These are phyloP conservation scores for Hyperoplus immaculatus DNA, from an alignment of 2,797 vertebrate species.

Conservation along the genomic window DNA sequence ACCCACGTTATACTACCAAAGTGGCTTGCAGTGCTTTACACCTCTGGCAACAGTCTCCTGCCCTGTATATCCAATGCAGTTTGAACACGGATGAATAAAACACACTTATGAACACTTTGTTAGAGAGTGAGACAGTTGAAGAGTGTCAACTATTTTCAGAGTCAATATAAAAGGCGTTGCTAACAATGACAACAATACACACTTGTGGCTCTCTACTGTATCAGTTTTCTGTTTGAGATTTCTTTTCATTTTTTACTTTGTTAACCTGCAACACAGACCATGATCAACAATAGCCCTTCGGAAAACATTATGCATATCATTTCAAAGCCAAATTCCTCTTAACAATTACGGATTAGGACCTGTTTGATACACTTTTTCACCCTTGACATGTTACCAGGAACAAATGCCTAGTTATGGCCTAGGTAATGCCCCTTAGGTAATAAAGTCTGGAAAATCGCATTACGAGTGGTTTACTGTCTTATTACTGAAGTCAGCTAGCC, in stretches of 20 bases:
- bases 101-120: constrained; percentile 24
- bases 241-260: background rate
- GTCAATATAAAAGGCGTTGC: constrained; percentile 45
- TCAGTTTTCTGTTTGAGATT: background rate
- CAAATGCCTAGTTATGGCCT: background rate
- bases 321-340: background rate
- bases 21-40: constrained; percentile 28
- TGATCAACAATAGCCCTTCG: constrained; percentile 38
- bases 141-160: constrained; percentile 31
- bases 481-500: constrained; percentile 7
- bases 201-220: constrained; percentile 7
- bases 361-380: background rate
- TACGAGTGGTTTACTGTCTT: constrained; percentile 4
- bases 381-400: background rate
- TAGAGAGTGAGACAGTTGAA: constrained; percentile 14
- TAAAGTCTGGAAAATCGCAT: background rate
- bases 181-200: constrained; percentile 46
- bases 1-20: constrained; percentile 2
- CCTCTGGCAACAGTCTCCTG: constrained; percentile 18
- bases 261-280: constrained; percentile 23
- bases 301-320: constrained; percentile 6
- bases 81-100: constrained; percentile 36
- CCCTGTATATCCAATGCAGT: background rate
- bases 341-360: background rate
- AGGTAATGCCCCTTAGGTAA: background rate